These are phyloP conservation scores for Aphaenogaster rudis DNA, from an alignment of 1,140 invertebrate species.

Conservation along the genomic window DNA sequence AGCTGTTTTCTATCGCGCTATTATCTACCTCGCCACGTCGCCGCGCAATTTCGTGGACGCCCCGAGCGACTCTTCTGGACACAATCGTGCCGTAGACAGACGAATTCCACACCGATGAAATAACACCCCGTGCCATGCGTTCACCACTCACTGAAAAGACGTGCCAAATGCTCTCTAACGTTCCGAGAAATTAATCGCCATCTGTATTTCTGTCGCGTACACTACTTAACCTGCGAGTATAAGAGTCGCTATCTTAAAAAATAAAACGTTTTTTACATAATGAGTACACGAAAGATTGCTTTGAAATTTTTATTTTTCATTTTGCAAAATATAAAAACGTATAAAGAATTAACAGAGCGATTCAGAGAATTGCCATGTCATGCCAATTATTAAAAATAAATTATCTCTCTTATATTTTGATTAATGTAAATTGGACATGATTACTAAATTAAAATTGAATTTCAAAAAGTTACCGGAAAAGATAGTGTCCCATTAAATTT, in stretches of 20 bases:
- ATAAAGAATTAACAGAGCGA: background rate
- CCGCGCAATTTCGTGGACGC: conserved; percentile 48
- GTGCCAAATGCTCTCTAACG: conserved; percentile 29
- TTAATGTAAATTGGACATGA: background rate
- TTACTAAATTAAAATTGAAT: background rate
- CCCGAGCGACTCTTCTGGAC: conserved; percentile 46
- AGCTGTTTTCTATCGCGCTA: conserved; percentile 72
- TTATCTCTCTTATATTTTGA: background rate
- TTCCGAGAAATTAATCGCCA: conserved; percentile 29
- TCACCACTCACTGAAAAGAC: conserved; percentile 25
- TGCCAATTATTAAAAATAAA: background rate
- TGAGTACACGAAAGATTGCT: background rate
- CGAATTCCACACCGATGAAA: conserved; percentile 25
- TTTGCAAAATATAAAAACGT: background rate
- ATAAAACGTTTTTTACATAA: background rate
- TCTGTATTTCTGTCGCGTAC: background rate
- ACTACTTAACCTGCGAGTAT: background rate
- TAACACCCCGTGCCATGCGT: conserved; percentile 4
- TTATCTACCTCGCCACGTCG: conserved; percentile 34
- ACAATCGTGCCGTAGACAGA: conserved; percentile 59
- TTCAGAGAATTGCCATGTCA: background rate
- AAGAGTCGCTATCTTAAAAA: background rate
- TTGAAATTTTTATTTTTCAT: background rate
- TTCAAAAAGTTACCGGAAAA: background rate
- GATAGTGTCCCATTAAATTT: background rate